Conservation (phyloP, 2,113 vertebrate species). For the Microcebus murinus region DNA sequence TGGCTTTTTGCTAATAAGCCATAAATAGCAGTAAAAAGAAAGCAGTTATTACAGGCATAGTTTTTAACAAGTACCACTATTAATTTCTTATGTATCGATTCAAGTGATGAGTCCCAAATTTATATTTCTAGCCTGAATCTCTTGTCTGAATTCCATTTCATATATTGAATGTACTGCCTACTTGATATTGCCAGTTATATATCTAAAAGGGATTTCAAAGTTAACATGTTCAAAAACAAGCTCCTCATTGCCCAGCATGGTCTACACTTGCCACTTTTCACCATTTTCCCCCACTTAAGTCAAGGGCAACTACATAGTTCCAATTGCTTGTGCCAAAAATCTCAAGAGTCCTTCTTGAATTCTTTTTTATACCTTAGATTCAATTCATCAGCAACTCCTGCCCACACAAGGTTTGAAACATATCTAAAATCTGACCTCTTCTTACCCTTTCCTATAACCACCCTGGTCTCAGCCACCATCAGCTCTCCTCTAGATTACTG, state of each 20-base stretch:
- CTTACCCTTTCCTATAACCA: background rate
- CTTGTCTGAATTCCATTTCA: constrained; percentile 32
- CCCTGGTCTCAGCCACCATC: background rate
- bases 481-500: background rate
- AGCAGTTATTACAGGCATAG: background rate
- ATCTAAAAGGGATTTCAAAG: constrained; percentile 16
- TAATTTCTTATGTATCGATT: constrained; percentile 11
- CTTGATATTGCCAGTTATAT: background rate
- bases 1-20: constrained; percentile 16
- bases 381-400: constrained; percentile 45
- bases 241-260: background rate
- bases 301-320: background rate
- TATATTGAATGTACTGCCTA: background rate
- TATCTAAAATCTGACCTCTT: constrained; percentile 29
- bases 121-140: constrained; percentile 39
- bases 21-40: background rate
- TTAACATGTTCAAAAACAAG: background rate
- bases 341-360: background rate
- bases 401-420: constrained; percentile 40
- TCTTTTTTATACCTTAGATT: constrained; percentile 33
- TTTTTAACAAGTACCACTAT: constrained; percentile 41
- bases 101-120: background rate
- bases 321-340: constrained; percentile 3
- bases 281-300: background rate
- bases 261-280: background rate